phyloP scores from a whole-genome alignment of 2,113 vertebrate species.

The Peucedramus taeniatus region DNA sequence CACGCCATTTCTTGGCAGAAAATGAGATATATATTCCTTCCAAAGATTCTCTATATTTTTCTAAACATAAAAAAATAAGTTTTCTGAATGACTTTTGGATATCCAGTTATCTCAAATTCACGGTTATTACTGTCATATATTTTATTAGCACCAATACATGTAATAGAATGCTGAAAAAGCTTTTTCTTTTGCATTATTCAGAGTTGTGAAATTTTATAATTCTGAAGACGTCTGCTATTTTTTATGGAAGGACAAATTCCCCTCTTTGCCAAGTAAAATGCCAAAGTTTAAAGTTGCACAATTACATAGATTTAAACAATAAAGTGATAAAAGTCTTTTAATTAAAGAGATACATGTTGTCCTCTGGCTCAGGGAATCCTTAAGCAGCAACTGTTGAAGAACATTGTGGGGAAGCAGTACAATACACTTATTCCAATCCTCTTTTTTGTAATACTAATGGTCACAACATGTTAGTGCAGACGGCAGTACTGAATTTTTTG shows the following conservation, averaged over 20 bases:
- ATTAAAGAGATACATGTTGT: neutral
- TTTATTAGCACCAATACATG: neutral
- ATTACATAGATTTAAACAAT: neutral
- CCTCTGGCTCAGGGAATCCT: neutral
- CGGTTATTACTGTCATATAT: neutral
- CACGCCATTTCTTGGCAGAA: neutral
- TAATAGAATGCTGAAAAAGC: neutral
- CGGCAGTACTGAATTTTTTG: neutral
- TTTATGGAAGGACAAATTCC: neutral
- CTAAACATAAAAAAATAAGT: neutral
- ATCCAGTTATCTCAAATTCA: neutral
- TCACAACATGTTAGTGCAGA: neutral
- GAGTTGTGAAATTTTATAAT: neutral
- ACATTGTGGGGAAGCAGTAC: neutral
- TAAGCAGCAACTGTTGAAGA: neutral
- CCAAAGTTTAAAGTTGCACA: neutral
- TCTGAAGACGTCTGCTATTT: neutral
- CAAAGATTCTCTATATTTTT: neutral
- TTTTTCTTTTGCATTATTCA: neutral
- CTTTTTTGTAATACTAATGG: neutral
- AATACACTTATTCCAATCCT: neutral
- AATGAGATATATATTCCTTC: neutral
- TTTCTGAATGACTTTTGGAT: neutral
- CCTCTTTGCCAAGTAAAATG: neutral
- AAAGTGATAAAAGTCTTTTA: neutral